A percentile compares a stretch with the other conserved stretches of the same genome.
phyloP scores from a whole-genome alignment of 2,888 invertebrate genomes.

The Ochropacha duplaris region DNA sequence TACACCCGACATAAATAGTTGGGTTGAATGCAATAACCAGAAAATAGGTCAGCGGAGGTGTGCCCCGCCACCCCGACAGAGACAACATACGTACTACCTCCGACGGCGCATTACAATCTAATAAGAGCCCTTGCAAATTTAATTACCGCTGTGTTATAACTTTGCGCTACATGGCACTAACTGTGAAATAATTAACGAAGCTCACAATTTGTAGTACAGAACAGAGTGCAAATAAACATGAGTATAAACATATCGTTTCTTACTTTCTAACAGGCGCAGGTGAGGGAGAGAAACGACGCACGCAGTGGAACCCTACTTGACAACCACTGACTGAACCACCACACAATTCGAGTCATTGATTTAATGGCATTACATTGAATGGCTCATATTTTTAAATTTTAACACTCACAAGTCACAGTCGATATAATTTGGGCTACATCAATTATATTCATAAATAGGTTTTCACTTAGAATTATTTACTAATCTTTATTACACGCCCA shows the following conservation, averaged over 20 bases:
- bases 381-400: constrained; percentile 22
- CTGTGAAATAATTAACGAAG: constrained; percentile 33
- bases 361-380: constrained; percentile 51
- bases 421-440: constrained; percentile 8
- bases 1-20: constrained; percentile 77
- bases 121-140: constrained; percentile 56
- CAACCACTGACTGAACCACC: constrained; percentile 50
- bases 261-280: constrained; percentile 59
- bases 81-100: constrained; percentile 64
- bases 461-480: constrained; percentile 18
- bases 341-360: constrained; percentile 67
- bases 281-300: constrained; percentile 61
- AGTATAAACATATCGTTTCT: constrained; percentile 43
- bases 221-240: constrained; percentile 41
- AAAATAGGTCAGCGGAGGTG: constrained; percentile 82
- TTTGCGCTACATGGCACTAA: constrained; percentile 22
- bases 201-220: constrained; percentile 25
- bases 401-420: constrained; percentile 16
- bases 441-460: constrained; percentile 5
- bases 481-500: constrained; percentile 41
- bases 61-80: constrained; percentile 73
- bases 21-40: constrained; percentile 79
- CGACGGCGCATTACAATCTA: constrained; percentile 57
- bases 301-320: constrained; percentile 60
- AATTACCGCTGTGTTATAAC: constrained; percentile 36